These are phyloP conservation scores for Tipula unca DNA, from an alignment of 2,888 invertebrate species.

Conservation along the genomic window DNA sequence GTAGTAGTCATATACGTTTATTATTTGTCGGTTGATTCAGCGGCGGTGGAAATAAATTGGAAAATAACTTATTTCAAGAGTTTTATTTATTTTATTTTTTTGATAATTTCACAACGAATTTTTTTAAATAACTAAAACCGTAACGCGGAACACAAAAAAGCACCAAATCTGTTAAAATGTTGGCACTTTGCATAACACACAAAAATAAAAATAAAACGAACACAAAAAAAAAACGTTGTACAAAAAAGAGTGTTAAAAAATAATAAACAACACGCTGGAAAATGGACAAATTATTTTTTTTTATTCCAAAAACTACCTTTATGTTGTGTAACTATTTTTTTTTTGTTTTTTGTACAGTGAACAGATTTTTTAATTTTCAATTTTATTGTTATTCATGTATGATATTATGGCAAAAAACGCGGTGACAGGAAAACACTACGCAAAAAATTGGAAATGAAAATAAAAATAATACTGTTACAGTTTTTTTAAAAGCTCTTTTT, in stretches of 20 bases:
- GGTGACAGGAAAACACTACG: not conserved
- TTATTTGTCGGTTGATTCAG: not conserved
- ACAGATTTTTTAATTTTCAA: not conserved
- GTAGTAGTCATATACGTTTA: not conserved
- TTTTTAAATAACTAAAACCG: conserved; percentile 2
- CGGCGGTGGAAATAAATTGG: not conserved
- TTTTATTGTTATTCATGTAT: not conserved
- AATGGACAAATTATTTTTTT: not conserved
- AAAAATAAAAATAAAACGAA: not conserved
- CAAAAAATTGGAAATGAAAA: not conserved
- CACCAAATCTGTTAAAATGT: not conserved
- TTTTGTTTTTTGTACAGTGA: not conserved
- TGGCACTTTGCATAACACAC: conserved; percentile 10
- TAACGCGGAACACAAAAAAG: not conserved
- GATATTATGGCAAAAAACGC: not conserved
- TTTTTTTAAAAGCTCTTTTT: too few species aligned
- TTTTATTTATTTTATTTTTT: not conserved
- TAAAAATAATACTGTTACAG: not conserved
- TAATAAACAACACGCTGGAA: not conserved
- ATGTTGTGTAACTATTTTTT: not conserved
- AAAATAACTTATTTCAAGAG: not conserved
- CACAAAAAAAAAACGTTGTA: not conserved
- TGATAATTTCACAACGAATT: conserved; percentile 10
- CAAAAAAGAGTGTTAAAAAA: not conserved
- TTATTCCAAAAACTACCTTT: not conserved